phyloP scores from a whole-genome alignment of 2,113 vertebrate genomes.

The Muscicapa adusta region DNA sequence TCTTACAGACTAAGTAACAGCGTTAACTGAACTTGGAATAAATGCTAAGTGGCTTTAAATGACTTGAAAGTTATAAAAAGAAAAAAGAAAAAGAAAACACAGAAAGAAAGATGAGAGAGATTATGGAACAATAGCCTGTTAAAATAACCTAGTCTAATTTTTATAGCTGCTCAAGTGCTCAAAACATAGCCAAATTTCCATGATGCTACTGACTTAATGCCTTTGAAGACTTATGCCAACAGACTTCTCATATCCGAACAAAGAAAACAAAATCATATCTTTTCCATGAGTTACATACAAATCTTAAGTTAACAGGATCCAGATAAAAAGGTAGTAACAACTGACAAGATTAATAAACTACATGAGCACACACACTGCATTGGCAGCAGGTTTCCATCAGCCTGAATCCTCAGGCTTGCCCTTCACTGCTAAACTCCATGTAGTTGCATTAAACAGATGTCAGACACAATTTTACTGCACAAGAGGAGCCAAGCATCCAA shows the following conservation, averaged over 20 bases:
- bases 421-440: slow-evolving; percentile 54
- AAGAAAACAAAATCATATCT: slow-evolving; percentile 73
- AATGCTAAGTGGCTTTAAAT: slow-evolving; percentile 25
- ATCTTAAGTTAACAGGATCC: slow-evolving; percentile 76
- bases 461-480: slow-evolving; percentile 48
- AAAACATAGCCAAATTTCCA: slow-evolving; percentile 88
- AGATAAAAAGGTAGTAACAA: slow-evolving; percentile 78
- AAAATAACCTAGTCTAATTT: slow-evolving; percentile 76
- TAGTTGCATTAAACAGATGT: slow-evolving; percentile 75
- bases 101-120: slow-evolving; percentile 54
- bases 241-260: slow-evolving; percentile 71
- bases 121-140: slow-evolving; percentile 64
- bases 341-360: slow-evolving; percentile 79
- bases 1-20: slow-evolving; percentile 5
- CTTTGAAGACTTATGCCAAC: slow-evolving; percentile 79
- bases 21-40: not conserved
- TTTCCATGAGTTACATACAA: slow-evolving; percentile 80
- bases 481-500: slow-evolving; percentile 39
- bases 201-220: slow-evolving; percentile 83
- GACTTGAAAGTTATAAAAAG: slow-evolving; percentile 58
- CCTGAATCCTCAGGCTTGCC: slow-evolving; percentile 48
- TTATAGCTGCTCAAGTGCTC: slow-evolving; percentile 65
- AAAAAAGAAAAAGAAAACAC: slow-evolving; percentile 3
- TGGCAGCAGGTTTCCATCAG: slow-evolving; percentile 64
- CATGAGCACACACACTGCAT: slow-evolving; percentile 17